Evolutionary conservation across 1,140 invertebrate genomes (phyloP).

Genomic region (Trypoxylus dichotomus): DNA sequence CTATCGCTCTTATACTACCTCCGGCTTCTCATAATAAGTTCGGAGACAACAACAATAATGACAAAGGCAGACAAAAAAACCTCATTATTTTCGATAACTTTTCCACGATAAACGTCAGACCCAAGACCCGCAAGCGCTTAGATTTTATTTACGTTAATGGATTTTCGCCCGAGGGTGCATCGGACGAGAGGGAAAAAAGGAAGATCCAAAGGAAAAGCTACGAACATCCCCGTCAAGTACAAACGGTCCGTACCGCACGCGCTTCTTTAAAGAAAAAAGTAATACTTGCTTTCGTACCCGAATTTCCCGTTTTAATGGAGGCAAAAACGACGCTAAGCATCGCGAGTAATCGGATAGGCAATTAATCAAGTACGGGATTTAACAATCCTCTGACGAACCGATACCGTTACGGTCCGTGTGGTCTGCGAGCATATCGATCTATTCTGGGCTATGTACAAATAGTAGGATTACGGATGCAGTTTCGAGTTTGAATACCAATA

Average conservation of each 20-base stretch:
- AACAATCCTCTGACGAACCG: background rate
- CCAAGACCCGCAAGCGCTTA: background rate
- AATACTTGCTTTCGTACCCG: background rate
- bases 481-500: background rate
- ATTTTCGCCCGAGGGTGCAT: background rate
- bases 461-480: background rate
- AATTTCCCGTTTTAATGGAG: background rate
- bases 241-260: background rate
- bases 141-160: background rate
- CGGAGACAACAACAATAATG: background rate
- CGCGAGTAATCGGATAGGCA: background rate
- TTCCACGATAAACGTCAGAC: background rate
- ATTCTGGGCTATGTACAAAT: background rate
- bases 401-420: background rate
- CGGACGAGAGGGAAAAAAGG: background rate
- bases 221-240: background rate
- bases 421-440: background rate
- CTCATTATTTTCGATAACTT: background rate
- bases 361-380: background rate
- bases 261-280: background rate
- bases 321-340: background rate
- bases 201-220: background rate
- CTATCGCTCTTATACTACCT: background rate
- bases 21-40: background rate
- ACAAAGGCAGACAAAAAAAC: background rate